Conservation (phyloP, 2,888 invertebrate species). For the Dugesia japonica region DNA sequence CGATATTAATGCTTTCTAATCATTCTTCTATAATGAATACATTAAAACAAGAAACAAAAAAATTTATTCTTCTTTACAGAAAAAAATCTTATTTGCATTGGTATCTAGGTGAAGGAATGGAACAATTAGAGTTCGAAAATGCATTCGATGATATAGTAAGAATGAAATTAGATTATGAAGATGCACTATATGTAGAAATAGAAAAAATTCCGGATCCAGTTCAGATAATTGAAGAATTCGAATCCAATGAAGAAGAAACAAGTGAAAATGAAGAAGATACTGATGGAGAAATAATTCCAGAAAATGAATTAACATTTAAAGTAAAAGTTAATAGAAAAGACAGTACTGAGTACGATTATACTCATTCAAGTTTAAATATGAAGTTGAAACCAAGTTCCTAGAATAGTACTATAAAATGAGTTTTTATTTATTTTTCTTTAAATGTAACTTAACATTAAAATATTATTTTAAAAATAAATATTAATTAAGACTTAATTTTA, state of each 20-base stretch:
- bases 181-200: conserved; percentile 38
- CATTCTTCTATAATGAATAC: conserved; percentile 10
- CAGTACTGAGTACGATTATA: neutral
- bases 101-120: conserved; percentile 27
- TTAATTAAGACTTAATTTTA: too few species aligned
- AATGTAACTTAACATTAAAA: too few species aligned
- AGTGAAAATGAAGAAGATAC: neutral
- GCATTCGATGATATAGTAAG: conserved; percentile 59
- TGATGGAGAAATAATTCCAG: neutral
- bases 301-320: neutral
- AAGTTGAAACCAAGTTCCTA: too few species aligned
- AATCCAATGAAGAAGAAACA: neutral
- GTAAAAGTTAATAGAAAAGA: neutral
- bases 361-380: neutral
- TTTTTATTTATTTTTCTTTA: too few species aligned
- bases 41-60: neutral
- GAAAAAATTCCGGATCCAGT: neutral
- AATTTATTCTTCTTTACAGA: conserved; percentile 16
- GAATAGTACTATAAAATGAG: too few species aligned
- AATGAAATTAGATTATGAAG: conserved; percentile 49
- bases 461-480: too few species aligned
- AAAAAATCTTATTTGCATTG: conserved; percentile 23
- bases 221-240: neutral
- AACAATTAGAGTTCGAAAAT: neutral
- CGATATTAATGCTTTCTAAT: neutral